Evolutionary conservation across 1,140 invertebrate genomes (phyloP).

Genomic region (Pemphigus obesinymphae): DNA sequence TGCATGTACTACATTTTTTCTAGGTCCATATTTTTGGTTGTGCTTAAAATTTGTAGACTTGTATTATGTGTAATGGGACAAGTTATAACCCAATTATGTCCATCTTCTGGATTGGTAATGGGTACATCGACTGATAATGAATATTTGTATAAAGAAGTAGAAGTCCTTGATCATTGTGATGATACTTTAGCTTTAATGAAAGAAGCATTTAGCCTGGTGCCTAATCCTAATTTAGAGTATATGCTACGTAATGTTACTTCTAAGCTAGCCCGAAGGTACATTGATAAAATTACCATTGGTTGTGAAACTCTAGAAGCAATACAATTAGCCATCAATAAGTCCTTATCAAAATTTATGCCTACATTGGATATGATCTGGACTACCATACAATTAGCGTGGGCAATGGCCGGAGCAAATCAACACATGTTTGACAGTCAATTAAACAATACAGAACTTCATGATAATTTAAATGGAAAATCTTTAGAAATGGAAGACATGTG

Average conservation of each 20-base stretch:
- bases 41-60: slow-evolving; percentile 83
- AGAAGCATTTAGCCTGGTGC: slow-evolving; percentile 65
- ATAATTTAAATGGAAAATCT: slow-evolving; percentile 41
- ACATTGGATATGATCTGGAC: slow-evolving; percentile 64
- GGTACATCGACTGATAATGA: neutral
- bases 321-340: slow-evolving; percentile 55
- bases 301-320: slow-evolving; percentile 47
- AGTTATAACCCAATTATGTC: slow-evolving; percentile 52
- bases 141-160: neutral
- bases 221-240: slow-evolving; percentile 61
- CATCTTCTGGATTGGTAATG: slow-evolving; percentile 7
- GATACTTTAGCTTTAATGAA: slow-evolving; percentile 50
- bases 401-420: slow-evolving; percentile 65
- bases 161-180: slow-evolving; percentile 17
- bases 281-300: slow-evolving; percentile 54
- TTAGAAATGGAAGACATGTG: slow-evolving; percentile 56
- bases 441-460: slow-evolving; percentile 40
- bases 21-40: slow-evolving; percentile 76
- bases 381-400: slow-evolving; percentile 72
- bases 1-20: slow-evolving; percentile 41
- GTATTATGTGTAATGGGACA: slow-evolving; percentile 81
- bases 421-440: slow-evolving; percentile 50
- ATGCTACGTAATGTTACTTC: slow-evolving; percentile 63
- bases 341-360: slow-evolving; percentile 61
- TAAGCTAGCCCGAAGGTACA: slow-evolving; percentile 68